Conservation (phyloP, 2,797 vertebrate species). For the Lacerta agilis region DNA sequence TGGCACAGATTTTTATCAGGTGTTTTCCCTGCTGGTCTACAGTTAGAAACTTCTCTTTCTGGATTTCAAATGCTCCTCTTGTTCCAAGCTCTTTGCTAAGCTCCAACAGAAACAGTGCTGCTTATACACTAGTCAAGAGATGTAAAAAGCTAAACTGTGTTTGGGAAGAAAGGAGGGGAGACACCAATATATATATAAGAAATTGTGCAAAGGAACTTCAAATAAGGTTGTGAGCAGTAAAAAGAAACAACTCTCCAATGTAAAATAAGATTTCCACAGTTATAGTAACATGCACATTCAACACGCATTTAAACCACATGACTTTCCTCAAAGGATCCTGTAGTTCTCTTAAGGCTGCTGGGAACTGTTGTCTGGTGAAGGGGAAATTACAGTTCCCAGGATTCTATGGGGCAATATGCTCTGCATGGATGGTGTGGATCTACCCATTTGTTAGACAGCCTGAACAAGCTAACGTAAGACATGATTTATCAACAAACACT, state of each 20-base stretch:
- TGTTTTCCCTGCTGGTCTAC: conserved; percentile 30
- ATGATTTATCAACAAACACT: no score
- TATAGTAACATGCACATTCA: not conserved
- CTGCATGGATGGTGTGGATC: no score
- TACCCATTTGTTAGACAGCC: no score
- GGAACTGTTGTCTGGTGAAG: no score
- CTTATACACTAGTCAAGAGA: not conserved
- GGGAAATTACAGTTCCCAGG: no score
- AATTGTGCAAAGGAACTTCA: not conserved
- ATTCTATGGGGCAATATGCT: no score
- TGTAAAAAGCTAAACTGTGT: not conserved
- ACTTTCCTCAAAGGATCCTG: no score
- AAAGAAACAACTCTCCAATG: not conserved
- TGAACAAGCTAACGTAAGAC: not conserved
- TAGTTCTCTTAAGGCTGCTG: no score
- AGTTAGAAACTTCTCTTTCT: conserved; percentile 5
- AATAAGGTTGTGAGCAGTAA: not conserved
- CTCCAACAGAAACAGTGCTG: not conserved
- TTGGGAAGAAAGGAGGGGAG: not conserved
- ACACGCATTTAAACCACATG: no score
- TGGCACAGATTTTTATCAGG: conserved; percentile 29
- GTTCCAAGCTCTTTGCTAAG: not conserved
- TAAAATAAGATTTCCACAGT: not conserved
- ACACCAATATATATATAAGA: not conserved
- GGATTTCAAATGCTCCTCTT: not conserved